Base-by-base conservation (phyloP, 2,113 vertebrate genomes). In the Leptobrachium leishanense region DNA sequence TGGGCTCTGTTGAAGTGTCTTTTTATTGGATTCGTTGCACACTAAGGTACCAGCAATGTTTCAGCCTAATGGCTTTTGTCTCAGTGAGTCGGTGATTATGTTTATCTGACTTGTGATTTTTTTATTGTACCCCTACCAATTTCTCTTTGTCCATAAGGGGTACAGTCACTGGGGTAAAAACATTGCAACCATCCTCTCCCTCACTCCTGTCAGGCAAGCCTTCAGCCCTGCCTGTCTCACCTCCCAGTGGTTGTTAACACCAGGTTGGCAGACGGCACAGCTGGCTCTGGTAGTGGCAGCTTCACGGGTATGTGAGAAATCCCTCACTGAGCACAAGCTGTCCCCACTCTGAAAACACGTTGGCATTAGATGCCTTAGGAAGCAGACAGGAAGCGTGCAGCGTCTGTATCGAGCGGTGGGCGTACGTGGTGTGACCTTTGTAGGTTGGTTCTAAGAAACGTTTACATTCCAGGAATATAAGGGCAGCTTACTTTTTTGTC, bases 301-400 rank as follows among this genome's bases (percentile, higher is more conserved):
- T 79, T 79, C 53, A 43, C 40, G 41, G 68, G 69, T 44, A 72
- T 79, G 76, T 79, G 76, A 79, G 76, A 79, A 68, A 31, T 72
- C 70, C 43, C 76, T 71, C 7, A 55, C 75, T 41, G 54, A 64
- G 76, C 55, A 72, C 76, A 79, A 79, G 69, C 76, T 77, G 76
- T 77, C 76, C 67, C 67, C 53, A 2, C 41, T 43, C 75, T 70
- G 1, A 59, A 15, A 77, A 50, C 54, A 15, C 54, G 13, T 15
- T 43, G 42, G 10, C 50, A 57, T 59, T 10, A 44, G 1, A 68
- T 46, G 67, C 66, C 44, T 41, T 43, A 75, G 74, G 74, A 76
- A 55, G 43, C 63, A 9, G 74, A 62, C 39, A 76, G 39, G 43
- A 43, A 9, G 74, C 62, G 31, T 12, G 74, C 46, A 50, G 46